These are phyloP conservation scores for Isotomurus palustris DNA, from an alignment of 2,888 invertebrate species.

Conservation along the genomic window DNA sequence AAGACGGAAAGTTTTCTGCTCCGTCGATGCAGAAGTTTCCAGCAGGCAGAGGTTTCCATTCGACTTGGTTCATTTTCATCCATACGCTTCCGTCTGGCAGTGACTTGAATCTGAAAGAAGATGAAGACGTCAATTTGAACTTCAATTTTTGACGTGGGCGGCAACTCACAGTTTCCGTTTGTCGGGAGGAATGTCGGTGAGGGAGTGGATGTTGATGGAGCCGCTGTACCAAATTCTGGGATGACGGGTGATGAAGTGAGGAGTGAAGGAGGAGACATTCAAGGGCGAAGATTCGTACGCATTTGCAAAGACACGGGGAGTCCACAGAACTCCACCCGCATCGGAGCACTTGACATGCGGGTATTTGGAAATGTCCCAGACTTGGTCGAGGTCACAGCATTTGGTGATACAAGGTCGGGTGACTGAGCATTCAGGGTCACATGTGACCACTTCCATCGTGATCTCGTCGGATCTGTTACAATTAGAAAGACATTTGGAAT, in stretches of 20 bases:
- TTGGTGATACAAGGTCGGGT: slow-evolving; percentile 38
- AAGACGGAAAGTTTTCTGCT: slow-evolving; percentile 6
- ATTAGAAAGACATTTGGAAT: background rate
- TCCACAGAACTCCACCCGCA: slow-evolving; percentile 30
- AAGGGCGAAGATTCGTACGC: too few species aligned
- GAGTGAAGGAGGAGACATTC: too few species aligned
- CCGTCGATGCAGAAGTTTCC: slow-evolving; percentile 30
- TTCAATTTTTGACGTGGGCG: too few species aligned
- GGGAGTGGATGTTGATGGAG: slow-evolving; percentile 9
- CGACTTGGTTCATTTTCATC: slow-evolving; percentile 27
- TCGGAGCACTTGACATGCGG: slow-evolving; percentile 27
- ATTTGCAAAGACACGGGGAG: too few species aligned
- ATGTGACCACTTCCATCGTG: slow-evolving; percentile 10
- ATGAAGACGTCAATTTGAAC: too few species aligned
- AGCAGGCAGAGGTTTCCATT: slow-evolving; percentile 18
- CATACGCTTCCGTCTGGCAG: slow-evolving; percentile 25
- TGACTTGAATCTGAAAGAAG: slow-evolving; percentile 32
- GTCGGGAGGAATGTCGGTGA: too few species aligned
- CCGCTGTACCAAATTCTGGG: slow-evolving; percentile 33
- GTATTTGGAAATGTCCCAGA: slow-evolving; percentile 35
- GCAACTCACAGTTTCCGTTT: too few species aligned
- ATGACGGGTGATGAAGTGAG: slow-evolving; percentile 33
- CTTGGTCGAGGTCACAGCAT: slow-evolving; percentile 42
- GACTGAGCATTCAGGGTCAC: slow-evolving; percentile 39
- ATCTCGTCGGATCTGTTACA: slow-evolving; percentile 9